Evolutionary conservation across 2,797 vertebrate species (phyloP), one percentile per base, ranked within the genome.

Genomic region (Myotis vivesi): DNA sequence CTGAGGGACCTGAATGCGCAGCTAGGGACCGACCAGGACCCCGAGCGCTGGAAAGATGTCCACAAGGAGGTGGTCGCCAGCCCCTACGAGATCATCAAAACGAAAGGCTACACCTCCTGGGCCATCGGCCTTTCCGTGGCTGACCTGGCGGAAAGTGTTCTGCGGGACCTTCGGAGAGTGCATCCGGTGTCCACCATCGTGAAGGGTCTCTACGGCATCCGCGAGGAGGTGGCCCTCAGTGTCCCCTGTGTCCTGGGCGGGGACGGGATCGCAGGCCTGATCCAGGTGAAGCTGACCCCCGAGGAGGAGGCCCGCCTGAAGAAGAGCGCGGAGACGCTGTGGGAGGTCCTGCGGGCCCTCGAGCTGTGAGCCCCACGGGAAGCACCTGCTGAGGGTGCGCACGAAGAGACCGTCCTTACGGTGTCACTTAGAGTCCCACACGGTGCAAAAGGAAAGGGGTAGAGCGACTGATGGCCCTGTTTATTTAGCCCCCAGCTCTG

Each of bases 21-120:
- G 0, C 88, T 99, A 96, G 99, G 99, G 53, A 96, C 97, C 10
- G 99, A 99, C 0, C 97, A 87, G 55, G 99, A 99, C 97, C 97
- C 98, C 5, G 99, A 99, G 93, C 97, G 99, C 87, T 99, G 99
- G 99, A 17, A 28, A 4, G 0, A 13, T 0, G 28, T 97, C 9
- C 95, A 97, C 92, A 76, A 41, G 8, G 93, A 92, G 0, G 96
- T 97, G 84, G 59, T 96, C 3, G 36, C 75, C 88, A 93, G 94
- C n/a, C 94, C 97, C n/a, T 99, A 99, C 79, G 98, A 99, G 81
- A 99, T 99, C 1, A 99, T 99, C 95, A 99, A 98, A 94, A 98
- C 98, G 98, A 99, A 99, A 97, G 99, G 99, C 59, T 99, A 99
- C 89, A 99, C 99, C 11, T 99, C 98, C 86, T 99, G 99, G 99